Evolutionary conservation across 2,113 vertebrate genomes (phyloP).

Genomic region (Cygnus atratus): DNA sequence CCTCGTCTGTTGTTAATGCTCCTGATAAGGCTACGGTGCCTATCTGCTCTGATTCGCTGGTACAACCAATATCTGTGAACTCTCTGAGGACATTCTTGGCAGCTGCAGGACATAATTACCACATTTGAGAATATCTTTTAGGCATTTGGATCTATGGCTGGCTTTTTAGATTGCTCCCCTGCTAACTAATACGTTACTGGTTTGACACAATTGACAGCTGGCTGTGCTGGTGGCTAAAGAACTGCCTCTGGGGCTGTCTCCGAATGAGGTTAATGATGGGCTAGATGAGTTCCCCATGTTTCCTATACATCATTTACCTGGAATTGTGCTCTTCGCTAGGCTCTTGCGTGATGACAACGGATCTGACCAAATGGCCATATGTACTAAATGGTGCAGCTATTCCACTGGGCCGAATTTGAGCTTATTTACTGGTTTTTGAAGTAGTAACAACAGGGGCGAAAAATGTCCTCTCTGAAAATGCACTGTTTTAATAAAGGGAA

Average conservation of each 20-base stretch:
- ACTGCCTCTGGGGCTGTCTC: slow-evolving; percentile 78
- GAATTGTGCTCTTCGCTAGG: slow-evolving; percentile 41
- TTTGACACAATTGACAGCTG: slow-evolving; percentile 79
- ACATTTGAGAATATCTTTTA: slow-evolving; percentile 78
- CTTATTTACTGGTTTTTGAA: slow-evolving; percentile 65
- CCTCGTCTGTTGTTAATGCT: slow-evolving; percentile 22
- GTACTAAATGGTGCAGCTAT: slow-evolving; percentile 68
- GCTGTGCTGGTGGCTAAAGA: slow-evolving; percentile 73
- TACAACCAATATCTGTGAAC: slow-evolving; percentile 62
- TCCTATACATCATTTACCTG: slow-evolving; percentile 74
- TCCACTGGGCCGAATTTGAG: slow-evolving; percentile 52
- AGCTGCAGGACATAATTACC: slow-evolving; percentile 81
- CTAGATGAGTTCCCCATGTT: slow-evolving; percentile 61
- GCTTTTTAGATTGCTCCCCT: slow-evolving; percentile 76
- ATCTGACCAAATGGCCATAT: slow-evolving; percentile 30
- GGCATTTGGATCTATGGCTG: slow-evolving; percentile 77
- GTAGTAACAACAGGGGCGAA: not conserved
- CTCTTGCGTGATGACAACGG: slow-evolving; percentile 38
- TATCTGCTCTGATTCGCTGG: slow-evolving; percentile 64
- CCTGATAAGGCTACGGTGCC: slow-evolving; percentile 3
- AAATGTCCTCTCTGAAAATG: slow-evolving; percentile 4
- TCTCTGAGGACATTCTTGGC: slow-evolving; percentile 74
- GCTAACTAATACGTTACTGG: slow-evolving; percentile 75
- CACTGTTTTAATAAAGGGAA: slow-evolving; percentile 32
- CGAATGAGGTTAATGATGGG: slow-evolving; percentile 78